phyloP scores from a whole-genome alignment of 2,888 invertebrate species.

The Ptilodon capucinus region DNA sequence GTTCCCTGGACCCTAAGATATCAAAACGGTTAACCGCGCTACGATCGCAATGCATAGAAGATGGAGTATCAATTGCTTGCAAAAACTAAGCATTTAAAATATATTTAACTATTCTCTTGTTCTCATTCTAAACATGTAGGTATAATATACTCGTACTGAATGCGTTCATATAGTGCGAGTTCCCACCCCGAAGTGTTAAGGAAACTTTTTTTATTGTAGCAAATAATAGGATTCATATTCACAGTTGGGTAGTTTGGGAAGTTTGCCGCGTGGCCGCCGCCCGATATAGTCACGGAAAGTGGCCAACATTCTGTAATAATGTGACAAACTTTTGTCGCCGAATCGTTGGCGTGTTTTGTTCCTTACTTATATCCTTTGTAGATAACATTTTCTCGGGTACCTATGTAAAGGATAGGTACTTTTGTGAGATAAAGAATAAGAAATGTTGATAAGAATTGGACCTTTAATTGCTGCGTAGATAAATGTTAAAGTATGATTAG shows the following conservation, averaged over 20 bases:
- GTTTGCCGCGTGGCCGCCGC: slow-evolving; percentile 36
- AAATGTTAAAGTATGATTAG: not conserved
- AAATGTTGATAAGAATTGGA: slow-evolving; percentile 21
- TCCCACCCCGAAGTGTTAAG: slow-evolving; percentile 34
- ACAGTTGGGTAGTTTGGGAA: slow-evolving; percentile 52
- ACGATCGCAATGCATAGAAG: too few relatives aligned
- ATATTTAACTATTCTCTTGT: slow-evolving; percentile 4
- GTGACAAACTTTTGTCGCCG: slow-evolving; percentile 24
- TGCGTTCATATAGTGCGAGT: slow-evolving; percentile 2
- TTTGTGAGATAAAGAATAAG: slow-evolving; percentile 25
- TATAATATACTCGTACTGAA: not conserved
- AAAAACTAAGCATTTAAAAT: too few relatives aligned
- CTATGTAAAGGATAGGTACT: not conserved
- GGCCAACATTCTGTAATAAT: slow-evolving; percentile 40
- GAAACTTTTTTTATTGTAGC: slow-evolving; percentile 64
- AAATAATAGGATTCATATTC: slow-evolving; percentile 69
- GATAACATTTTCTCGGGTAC: slow-evolving; percentile 25
- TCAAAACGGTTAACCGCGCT: too few relatives aligned
- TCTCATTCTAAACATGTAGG: slow-evolving; percentile 14
- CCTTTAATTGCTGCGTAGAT: slow-evolving; percentile 1
- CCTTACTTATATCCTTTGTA: slow-evolving; percentile 23
- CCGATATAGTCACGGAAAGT: slow-evolving; percentile 39
- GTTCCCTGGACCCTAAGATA: too few relatives aligned
- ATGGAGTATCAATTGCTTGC: too few relatives aligned
- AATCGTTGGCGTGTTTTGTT: slow-evolving; percentile 25